These are phyloP conservation scores for Theropithecus gelada DNA, from an alignment of 2,113 vertebrate genomes.

Conservation along the genomic window DNA sequence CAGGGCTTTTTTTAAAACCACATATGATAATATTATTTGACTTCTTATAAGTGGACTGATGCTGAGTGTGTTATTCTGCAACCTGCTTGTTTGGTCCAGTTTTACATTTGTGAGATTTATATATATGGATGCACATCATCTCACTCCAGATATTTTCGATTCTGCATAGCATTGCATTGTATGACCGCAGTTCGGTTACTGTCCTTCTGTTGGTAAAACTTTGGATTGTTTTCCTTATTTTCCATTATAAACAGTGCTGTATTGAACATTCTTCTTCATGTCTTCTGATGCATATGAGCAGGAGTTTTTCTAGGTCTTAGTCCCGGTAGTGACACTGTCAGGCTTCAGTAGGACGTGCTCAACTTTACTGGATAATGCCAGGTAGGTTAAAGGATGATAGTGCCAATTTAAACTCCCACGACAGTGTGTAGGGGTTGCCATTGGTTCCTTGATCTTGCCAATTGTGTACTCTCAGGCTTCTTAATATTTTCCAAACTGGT, in stretches of 20 bases:
- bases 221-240: neutral
- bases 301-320: neutral
- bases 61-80: neutral
- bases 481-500: neutral
- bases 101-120: neutral
- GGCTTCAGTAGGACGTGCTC: neutral
- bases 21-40: neutral
- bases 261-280: neutral
- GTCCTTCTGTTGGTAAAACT: neutral
- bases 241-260: neutral
- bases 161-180: rapidly evolving
- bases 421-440: neutral
- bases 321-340: neutral
- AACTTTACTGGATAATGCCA: neutral
- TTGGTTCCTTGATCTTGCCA: neutral
- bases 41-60: neutral
- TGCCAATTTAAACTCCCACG: neutral
- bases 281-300: neutral
- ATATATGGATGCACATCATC: neutral
- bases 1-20: neutral
- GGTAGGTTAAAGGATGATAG: no score
- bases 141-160: neutral
- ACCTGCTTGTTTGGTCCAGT: neutral
- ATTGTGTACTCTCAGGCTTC: neutral
- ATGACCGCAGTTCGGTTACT: neutral